Base-by-base conservation (phyloP, 2,113 vertebrate species). In the Lepidothrix coronata region DNA sequence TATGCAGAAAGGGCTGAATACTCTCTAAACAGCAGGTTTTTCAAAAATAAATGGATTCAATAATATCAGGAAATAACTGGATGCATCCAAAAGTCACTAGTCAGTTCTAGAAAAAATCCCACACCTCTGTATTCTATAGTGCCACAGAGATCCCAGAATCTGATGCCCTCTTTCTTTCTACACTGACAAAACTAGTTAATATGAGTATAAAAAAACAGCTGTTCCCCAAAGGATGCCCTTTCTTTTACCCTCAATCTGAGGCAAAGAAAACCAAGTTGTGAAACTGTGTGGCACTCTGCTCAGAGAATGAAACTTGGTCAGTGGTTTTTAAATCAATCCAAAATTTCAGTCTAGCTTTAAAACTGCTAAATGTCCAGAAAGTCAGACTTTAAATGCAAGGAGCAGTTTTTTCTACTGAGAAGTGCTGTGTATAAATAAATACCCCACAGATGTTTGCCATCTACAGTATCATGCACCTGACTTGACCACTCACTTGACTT, bases 291-390 rank as follows among this genome's bases (percentile, higher is more conserved):
- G 66, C 93, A 91, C 67, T 57, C 22, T 48, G 79, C 71, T 75
- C 37, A 67, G 65, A 81, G 78, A 95, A 66, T 1, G 57, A 95
- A 96, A 96, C 83, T 51, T 65, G 55, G 35, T 61, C 67, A 77
- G 93, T 51, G 80, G 83, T 92, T 94, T 96, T 87, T 80, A 81
- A 84, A 92, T 75, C 20, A 37, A 90, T 48, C 41, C 31, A 49
- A 4, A 49, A 78, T 91, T 90, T 93, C 78, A 62, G n/a, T 61
- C 39, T 85, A 52, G n/a, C 51, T 87, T 91, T 67, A 55, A 74
- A 70, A 58, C 6, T 63, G 31, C 19, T 35, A 44, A 76, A 55
- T 1, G 0, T 41, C 27, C 39, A 67, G 54, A 83, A 95, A 78
- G 39, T 39, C 79, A 63, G 43, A 44, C 9, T 41, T 84, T 17